Base-by-base conservation (phyloP, 35 echinoderm and acorn worm species). In the Ophioderma brevispina region DNA sequence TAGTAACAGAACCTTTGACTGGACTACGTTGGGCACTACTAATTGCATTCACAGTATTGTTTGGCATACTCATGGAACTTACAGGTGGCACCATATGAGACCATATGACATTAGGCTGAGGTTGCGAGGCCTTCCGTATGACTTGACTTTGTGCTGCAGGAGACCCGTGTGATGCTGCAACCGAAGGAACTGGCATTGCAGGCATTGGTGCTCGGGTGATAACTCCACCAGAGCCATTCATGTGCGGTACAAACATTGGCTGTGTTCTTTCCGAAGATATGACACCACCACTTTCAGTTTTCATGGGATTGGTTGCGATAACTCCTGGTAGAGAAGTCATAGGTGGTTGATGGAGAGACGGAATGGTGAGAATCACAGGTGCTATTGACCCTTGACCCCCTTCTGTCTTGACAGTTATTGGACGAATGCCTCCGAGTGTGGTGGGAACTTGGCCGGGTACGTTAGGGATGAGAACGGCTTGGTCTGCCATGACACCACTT, bases 291-390 rank as follows among this genome's bases (percentile, higher is more conserved):
- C 8, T 21, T 52, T 52, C 46, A 15, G 59, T 70, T 70, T 6
- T 70, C 10, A 70, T 70, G n/a, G 28, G 17, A 70, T 70, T 70
- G 10, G 59, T 3, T 6, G 59, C 59, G 28, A 70, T 70, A 70
- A 18, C 59, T 15, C 59, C 59, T 70, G 59, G 59, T 30, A 70
- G n/a, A 15, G 59, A 25, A 30, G 10, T 70, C 59, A 70, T 70
- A 70, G 10, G 59, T 25, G 59, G 3, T 13, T 70, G 59, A 25
- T 18, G 15, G 2, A 25, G 59, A 25, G 59, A 70, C 1, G 59
- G 90, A 77, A 91, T 85, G 30, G 90, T 83, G 18, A 91, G 76
- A 46, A 91, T 85, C 31, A 91, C 39, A 8, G 79, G 88, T n/a
- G 50, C 88, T 78, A 89, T 81, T 23, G 41, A 46, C 4, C 41